These are phyloP conservation scores for Hypothenemus hampei DNA, from an alignment of 1,140 invertebrate genomes.

Conservation along the genomic window DNA sequence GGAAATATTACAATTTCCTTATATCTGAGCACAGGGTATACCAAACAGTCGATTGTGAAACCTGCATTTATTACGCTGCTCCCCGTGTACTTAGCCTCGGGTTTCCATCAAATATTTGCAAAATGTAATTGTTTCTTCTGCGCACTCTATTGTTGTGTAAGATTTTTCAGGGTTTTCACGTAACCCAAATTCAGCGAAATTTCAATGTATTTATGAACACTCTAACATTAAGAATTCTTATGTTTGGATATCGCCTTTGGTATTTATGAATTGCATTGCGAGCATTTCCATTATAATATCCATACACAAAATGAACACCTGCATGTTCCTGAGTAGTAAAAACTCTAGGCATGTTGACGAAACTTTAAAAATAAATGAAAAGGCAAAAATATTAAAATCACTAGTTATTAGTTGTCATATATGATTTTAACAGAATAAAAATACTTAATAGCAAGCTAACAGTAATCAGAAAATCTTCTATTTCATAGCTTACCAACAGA, in stretches of 20 bases:
- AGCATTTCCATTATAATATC: background rate
- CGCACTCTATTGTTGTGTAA: background rate
- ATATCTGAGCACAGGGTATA: background rate
- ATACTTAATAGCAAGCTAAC: too few species aligned
- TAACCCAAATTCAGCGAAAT: too few species aligned
- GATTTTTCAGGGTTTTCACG: background rate
- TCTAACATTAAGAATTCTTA: background rate
- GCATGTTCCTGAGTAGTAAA: background rate
- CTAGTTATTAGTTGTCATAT: too few species aligned
- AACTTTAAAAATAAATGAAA: background rate
- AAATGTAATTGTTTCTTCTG: background rate
- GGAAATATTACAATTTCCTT: background rate
- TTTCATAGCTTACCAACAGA: too few species aligned
- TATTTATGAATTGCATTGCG: background rate
- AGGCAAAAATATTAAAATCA: too few species aligned
- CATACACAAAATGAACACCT: background rate
- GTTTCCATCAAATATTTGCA: background rate
- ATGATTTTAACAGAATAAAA: too few species aligned
- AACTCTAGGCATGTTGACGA: background rate
- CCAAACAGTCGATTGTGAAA: background rate
- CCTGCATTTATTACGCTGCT: background rate
- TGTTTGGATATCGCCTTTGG: background rate
- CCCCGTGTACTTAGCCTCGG: background rate
- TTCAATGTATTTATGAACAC: too few species aligned
- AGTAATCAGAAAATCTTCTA: too few species aligned